Evolutionary conservation across 2,797 vertebrate genomes (phyloP).

Genomic region (Chelon labrosus): DNA sequence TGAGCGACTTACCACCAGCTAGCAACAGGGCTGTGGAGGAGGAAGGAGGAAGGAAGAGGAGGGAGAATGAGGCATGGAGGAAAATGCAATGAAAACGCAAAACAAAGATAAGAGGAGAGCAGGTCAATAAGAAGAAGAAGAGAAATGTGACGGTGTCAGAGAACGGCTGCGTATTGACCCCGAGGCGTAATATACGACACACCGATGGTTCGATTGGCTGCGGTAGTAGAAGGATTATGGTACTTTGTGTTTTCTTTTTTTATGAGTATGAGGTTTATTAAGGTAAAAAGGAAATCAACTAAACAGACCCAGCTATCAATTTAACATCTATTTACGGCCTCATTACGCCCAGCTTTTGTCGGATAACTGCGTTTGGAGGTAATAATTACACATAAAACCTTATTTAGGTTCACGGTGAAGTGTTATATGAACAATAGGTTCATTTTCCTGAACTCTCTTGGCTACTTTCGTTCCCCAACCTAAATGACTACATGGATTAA

Average conservation of each 20-base stretch:
- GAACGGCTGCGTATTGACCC: slow-evolving; percentile 43
- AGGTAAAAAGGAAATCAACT: slow-evolving; percentile 32
- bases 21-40: slow-evolving; percentile 89
- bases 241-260: slow-evolving; percentile 6
- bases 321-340: slow-evolving; percentile 29
- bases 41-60: neutral
- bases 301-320: slow-evolving; percentile 16
- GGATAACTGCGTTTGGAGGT: slow-evolving; percentile 9
- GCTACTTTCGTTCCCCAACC: neutral
- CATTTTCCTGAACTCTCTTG: fast-evolving
- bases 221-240: slow-evolving; percentile 23
- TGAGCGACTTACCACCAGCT: slow-evolving; percentile 89
- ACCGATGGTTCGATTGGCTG: slow-evolving; percentile 30
- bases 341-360: slow-evolving; percentile 27
- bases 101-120: slow-evolving; percentile 30
- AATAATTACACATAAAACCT: slow-evolving; percentile 33
- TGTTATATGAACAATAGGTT: neutral
- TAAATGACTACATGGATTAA: neutral
- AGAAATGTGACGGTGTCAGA: slow-evolving; percentile 48
- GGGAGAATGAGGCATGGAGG: slow-evolving; percentile 24
- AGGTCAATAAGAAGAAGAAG: slow-evolving; percentile 52
- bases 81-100: slow-evolving; percentile 53
- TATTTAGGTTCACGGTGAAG: slow-evolving; percentile 6
- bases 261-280: slow-evolving; percentile 43
- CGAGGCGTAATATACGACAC: slow-evolving; percentile 36